Base-by-base conservation (phyloP, 2,797 vertebrate genomes). In the Manis crassicaudata region DNA sequence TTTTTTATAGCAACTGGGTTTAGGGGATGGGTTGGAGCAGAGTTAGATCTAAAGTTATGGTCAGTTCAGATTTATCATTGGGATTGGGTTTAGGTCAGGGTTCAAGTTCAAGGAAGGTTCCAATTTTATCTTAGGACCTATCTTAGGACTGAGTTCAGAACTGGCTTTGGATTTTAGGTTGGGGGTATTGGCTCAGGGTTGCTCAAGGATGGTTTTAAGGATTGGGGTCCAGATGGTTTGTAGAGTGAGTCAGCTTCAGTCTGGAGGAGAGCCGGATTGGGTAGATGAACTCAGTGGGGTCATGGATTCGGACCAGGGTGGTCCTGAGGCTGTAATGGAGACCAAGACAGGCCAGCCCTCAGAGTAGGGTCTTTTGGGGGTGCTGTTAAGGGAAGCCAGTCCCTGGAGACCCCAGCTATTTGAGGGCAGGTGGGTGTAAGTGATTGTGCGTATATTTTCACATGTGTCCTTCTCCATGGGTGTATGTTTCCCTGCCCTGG, bases 171-270 rank as follows among this genome's bases (percentile, higher is more conserved):
- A 29, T 46, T 62, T 80, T 23, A 29, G 29, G 76, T 35, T n/a
- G 54, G 8, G 7, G 35, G 29, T 7, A 23, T 5, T 43, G 37
- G 18, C 72, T 72, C 7, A 20, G 70, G 20, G 35, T 12, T 65
- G 21, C 18, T 27, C 3, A 50, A 7, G 52, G 50, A 7, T 56
- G 60, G 73, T 50, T 9, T 32, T 63, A 23, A 68, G 67, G 46
- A 18, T 7, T 0, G 0, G 25, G 32, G 16, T 67, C 29, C 35
- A 13, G 32, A 0, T 40, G 37, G 32, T 50, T 63, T n/a, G 25
- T 37, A 52, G 67, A 80, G 27, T 2, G 2, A 18, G 60, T 13
- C 1, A 3, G 23, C 11, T 89, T 43, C 6, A 14, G 37, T 17
- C 52, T 32, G 29, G n/a, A 60, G 32, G 9, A 43, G 29, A 2